Evolutionary conservation across 2,113 vertebrate species (phyloP).

Genomic region (Dipodomys spectabilis): DNA sequence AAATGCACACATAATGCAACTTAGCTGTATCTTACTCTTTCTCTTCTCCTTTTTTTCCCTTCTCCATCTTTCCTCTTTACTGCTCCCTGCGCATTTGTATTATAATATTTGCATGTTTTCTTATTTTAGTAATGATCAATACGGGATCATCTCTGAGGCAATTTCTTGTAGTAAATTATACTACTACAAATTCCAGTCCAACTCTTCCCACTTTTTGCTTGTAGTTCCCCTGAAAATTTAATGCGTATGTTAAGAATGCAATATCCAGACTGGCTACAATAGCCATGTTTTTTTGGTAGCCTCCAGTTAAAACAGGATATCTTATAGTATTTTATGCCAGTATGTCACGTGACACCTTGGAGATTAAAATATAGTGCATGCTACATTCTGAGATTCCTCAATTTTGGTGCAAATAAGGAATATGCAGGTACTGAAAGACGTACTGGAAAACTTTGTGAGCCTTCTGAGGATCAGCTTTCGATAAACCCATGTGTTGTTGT

Average conservation of each 20-base stretch:
- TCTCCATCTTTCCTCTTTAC: background rate
- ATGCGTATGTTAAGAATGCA: background rate
- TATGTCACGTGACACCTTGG: no score
- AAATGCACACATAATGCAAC: background rate
- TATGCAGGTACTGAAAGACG: no score
- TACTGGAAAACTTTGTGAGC: background rate
- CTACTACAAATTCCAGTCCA: no score
- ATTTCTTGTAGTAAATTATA: no score
- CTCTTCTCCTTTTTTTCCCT: background rate
- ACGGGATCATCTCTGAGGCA: no score
- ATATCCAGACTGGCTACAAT: no score
- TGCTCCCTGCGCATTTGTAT: background rate
- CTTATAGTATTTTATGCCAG: background rate
- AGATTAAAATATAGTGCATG: background rate
- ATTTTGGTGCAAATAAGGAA: background rate
- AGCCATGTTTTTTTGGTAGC: background rate
- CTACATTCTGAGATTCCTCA: background rate
- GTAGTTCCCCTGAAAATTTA: background rate
- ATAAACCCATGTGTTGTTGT: background rate
- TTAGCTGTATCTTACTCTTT: background rate
- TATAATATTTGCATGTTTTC: background rate
- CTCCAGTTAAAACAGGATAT: background rate
- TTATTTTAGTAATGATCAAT: background rate
- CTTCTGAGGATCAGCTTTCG: background rate
- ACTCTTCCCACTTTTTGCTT: background rate